Percentiles rank a stretch among this genome's conserved stretches.
Conservation (phyloP, 1,140 invertebrate genomes). For the Chironomus striatipennis region DNA sequence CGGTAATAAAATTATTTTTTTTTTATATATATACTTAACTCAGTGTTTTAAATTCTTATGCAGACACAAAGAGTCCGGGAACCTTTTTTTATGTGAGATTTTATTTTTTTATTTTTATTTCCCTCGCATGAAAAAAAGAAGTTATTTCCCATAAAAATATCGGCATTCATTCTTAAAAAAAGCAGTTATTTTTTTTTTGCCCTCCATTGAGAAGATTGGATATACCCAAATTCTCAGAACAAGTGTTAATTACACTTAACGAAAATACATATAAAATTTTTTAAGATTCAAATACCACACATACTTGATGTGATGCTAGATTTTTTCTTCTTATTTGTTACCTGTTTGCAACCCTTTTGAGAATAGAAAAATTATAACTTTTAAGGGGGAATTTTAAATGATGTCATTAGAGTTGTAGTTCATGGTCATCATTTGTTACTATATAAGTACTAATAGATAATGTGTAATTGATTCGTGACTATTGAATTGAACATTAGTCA, state of each 20-base stretch:
- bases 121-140: background rate
- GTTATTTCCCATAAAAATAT: background rate
- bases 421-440: no score
- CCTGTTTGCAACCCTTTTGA: slow-evolving; percentile 3
- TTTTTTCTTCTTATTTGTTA: background rate
- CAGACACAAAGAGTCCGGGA: no score
- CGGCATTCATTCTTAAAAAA: no score
- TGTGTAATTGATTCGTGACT: no score
- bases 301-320: background rate
- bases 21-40: background rate
- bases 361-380: background rate
- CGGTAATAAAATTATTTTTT: slow-evolving; percentile 12
- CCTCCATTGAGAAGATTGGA: background rate
- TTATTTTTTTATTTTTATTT: background rate
- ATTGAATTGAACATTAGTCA: no score
- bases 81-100: no score
- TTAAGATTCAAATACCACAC: background rate
- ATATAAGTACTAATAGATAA: no score
- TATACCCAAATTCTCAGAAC: background rate
- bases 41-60: background rate
- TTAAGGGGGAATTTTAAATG: background rate
- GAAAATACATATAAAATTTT: background rate
- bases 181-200: background rate
- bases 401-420: background rate
- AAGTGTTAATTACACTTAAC: slow-evolving; percentile 2